Evolutionary conservation across 2,113 vertebrate genomes (phyloP).

Genomic region (Meles meles): DNA sequence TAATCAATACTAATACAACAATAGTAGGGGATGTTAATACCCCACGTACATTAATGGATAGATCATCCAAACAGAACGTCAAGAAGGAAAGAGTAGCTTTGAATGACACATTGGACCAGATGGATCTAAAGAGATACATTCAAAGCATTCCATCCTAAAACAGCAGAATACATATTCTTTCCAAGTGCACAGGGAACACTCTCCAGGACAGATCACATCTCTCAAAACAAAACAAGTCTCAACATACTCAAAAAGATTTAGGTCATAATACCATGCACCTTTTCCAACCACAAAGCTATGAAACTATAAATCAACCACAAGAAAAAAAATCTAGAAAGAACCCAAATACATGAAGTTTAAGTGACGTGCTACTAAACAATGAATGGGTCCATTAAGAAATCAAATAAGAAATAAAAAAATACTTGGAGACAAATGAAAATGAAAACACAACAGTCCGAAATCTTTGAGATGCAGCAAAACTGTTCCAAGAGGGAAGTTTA

Average conservation of each 20-base stretch:
- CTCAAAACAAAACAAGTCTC: not conserved
- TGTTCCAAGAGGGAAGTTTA: not conserved
- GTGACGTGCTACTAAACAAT: not conserved
- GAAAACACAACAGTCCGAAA: not conserved
- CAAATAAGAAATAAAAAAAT: not conserved
- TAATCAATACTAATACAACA: not conserved
- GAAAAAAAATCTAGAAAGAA: not conserved
- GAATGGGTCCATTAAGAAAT: not conserved
- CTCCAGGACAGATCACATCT: not conserved
- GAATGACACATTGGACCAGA: not conserved
- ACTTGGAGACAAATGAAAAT: not conserved
- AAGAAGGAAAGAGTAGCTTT: not conserved
- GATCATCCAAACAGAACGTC: not conserved
- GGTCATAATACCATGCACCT: not conserved
- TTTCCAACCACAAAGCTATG: not conserved
- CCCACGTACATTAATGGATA: not conserved
- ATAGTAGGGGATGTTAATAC: not conserved
- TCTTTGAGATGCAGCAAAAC: not conserved
- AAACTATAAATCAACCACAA: not conserved
- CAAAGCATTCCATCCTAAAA: not conserved
- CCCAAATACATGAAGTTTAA: not conserved
- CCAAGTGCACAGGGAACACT: not conserved
- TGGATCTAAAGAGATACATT: not conserved
- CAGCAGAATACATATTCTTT: not conserved
- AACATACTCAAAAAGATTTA: not conserved